Conservation (phyloP, 2,888 invertebrate genomes). For the Cantharis rufa region DNA sequence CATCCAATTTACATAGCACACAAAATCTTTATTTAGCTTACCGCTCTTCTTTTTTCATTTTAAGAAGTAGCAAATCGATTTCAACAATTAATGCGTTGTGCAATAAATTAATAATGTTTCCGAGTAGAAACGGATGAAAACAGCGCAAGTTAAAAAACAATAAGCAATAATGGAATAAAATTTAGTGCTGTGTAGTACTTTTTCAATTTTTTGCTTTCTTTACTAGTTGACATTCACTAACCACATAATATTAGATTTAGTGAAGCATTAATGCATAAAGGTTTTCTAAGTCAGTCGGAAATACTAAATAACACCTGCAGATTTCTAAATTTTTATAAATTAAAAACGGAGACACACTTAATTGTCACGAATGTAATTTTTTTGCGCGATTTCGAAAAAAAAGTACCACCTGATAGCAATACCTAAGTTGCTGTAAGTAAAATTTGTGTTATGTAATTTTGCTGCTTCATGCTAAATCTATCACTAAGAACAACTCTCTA, state of each 20-base stretch:
- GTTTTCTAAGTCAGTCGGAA: constrained; percentile 27
- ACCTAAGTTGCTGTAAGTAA: not conserved
- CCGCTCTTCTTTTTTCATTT: not conserved
- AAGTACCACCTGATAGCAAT: not conserved
- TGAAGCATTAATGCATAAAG: constrained; percentile 32
- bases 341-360: constrained; percentile 15
- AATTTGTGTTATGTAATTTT: constrained; percentile 32
- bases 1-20: not conserved
- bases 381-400: not conserved
- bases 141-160: not conserved
- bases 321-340: constrained; percentile 23
- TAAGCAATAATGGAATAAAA: not conserved
- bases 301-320: constrained; percentile 23
- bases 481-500: constrained; percentile 38
- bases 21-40: not conserved
- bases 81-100: not conserved
- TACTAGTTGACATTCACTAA: constrained; percentile 28
- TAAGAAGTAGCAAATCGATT: not conserved
- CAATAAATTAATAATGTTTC: not conserved
- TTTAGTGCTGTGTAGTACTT: not conserved
- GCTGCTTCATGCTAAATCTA: constrained; percentile 36
- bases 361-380: constrained; percentile 9
- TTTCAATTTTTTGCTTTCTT: constrained; percentile 6
- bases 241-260: constrained; percentile 26
- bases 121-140: not conserved